Evolutionary conservation across 2,888 invertebrate species (phyloP).

Genomic region (Marasmarcha lunaedactyla): DNA sequence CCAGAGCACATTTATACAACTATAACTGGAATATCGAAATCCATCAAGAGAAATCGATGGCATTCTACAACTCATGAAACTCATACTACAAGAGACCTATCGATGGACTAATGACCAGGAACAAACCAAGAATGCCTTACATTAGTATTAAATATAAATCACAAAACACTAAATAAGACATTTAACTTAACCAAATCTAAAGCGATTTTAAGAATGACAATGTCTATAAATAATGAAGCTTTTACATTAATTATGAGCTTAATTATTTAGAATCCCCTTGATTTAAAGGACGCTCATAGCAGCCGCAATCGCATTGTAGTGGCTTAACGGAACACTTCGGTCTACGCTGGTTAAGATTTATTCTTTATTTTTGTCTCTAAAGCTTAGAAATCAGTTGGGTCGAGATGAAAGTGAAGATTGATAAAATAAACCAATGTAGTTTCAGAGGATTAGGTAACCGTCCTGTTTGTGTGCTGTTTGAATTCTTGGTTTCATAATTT

Average conservation of each 20-base stretch:
- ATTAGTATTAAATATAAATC: too few relatives aligned
- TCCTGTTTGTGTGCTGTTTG: too few relatives aligned
- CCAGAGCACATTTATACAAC: too few relatives aligned
- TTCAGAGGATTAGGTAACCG: constrained; percentile 44
- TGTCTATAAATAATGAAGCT: constrained; percentile 62
- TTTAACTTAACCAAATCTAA: too few relatives aligned
- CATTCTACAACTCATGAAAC: too few relatives aligned
- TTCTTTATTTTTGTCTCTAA: constrained; percentile 62
- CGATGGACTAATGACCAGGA: too few relatives aligned
- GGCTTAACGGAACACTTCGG: constrained; percentile 59
- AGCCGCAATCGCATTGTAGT: constrained; percentile 65
- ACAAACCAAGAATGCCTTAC: too few relatives aligned
- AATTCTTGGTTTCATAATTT: background rate
- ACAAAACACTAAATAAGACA: too few relatives aligned
- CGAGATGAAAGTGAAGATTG: constrained; percentile 60
- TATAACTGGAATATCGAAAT: too few relatives aligned
- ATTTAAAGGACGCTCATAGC: constrained; percentile 66
- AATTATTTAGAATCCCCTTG: constrained; percentile 69
- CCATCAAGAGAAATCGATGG: too few relatives aligned
- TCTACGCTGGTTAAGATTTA: constrained; percentile 36
- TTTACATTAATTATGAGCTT: constrained; percentile 68
- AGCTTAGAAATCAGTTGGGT: constrained; percentile 25
- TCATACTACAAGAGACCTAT: too few relatives aligned
- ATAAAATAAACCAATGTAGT: constrained; percentile 48
- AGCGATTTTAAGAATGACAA: constrained; percentile 63